Base-by-base conservation (phyloP, 2,888 invertebrate genomes). In the Agrochola litura region DNA sequence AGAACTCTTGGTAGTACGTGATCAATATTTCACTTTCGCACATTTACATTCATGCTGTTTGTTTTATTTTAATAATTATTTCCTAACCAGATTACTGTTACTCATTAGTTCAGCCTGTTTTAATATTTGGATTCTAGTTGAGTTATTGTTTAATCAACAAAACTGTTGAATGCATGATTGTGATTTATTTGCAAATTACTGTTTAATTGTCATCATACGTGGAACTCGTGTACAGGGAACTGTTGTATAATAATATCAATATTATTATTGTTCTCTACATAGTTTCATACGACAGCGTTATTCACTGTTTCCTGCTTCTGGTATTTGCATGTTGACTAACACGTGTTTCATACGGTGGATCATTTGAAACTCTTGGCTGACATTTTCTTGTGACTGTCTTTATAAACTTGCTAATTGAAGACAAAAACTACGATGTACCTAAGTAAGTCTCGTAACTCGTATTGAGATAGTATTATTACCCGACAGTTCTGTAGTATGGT, bases 291-390 rank as follows among this genome's bases (percentile, higher is more conserved):
- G 76, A 76, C 67, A 77, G 63, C 63, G 64, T 76, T 76, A 86
- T 85, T 84, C 65, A 83, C 74, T 84, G 79, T 81, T 84, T 88
- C 86, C 84, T 86, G 81, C 81, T 83, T 82, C 76, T 81, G 86
- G 79, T 85, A 82, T 81, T 76, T 78, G 73, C 78, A 82, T 85
- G 77, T 79, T 78, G 68, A 86, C 65, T 83, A 84, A 79, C 56
- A n/a, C 76, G 75, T 76, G 76, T 66, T 76, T 66, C 37, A 61
- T 77, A 58, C 25, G 14, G 63, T 25, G 63, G 56, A 77, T 72
- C 61, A 54, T 73, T 66, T 52, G 12, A 71, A 56, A 41, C 43
- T 67, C 46, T 76, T 66, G 54, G 14, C 60, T 49, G 12, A 25
- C 16, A 72, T 78, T 25, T 74, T 74, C 19, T 63, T 69, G 12